Base-by-base conservation (phyloP, 2,113 vertebrate genomes). In the Dicentrarchus labrax region DNA sequence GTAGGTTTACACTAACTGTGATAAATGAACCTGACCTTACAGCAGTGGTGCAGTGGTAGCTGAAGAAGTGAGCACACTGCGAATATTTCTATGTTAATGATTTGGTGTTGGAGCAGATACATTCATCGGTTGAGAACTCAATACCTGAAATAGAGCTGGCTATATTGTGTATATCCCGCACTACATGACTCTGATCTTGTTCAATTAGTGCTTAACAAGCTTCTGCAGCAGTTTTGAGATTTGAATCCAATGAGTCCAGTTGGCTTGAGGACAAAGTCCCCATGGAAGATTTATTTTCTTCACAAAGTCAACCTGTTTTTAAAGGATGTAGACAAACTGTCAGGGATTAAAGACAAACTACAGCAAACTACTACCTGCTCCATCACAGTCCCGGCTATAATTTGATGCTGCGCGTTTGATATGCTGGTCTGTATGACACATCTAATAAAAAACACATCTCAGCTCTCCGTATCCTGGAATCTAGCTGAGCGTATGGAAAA, bases 401-500 rank as follows among this genome's bases (percentile, higher is more conserved):
- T 76, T 67, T 54, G 53, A 88, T n/a, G 71, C 75, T 21, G 64
- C 15, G 75, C 45, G n/a, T 75, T 45, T 88, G 78, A 85, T 45
- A 47, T 69, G 75, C 8, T 7, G 38, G 47, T 75, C 67, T 16
- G 8, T 60, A 1, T 76, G 76, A 85, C 78, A 82, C 19, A 48
- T 81, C 51, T 61, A 80, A 86, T 81, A 72, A 80, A 83, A 87
- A 80, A 81, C 59, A 66, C 50, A 78, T 70, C 77, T 80, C 68
- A 61, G 61, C 65, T 36, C 54, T 73, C n/a, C 62, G 51, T 57
- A 79, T 86, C 72, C 60, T 53, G 10, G 57, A 76, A 68, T 85
- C 74, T 54, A 36, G 36, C 69, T 54, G 17, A 57, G 73, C 61
- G 5, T 0, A 43, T 61, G 30, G 70, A n/a, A n/a, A 22, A 72